These are phyloP conservation scores for Myrmecobius fasciatus DNA, from an alignment of 2,113 vertebrate genomes.

Conservation along the genomic window DNA sequence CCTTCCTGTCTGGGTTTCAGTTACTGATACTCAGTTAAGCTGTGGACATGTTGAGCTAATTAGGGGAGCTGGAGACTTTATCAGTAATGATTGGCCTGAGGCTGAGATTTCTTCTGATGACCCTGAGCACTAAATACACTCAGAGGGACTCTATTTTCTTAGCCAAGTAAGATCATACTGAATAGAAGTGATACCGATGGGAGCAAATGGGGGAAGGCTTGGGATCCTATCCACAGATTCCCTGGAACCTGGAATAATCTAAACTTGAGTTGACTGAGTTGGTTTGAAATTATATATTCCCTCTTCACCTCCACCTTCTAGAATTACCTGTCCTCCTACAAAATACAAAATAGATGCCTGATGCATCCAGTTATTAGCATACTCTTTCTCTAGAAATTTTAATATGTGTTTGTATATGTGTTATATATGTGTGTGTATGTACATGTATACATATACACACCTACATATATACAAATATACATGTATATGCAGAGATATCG, in stretches of 20 bases:
- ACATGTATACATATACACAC: no score
- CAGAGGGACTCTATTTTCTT: not conserved
- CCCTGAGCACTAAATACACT: rapidly evolving
- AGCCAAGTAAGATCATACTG: not conserved
- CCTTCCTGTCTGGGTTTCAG: conserved; percentile 1
- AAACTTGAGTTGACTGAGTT: not conserved
- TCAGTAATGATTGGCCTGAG: not conserved
- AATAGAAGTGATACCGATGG: not conserved
- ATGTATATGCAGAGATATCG: not conserved
- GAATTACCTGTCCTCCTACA: not conserved
- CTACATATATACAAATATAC: no score
- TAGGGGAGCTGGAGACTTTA: not conserved
- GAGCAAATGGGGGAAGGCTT: not conserved
- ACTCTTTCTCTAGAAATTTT: not conserved
- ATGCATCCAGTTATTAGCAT: not conserved
- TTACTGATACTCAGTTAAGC: conserved; percentile 47
- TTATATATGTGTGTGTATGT: not conserved
- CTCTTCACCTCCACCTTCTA: not conserved
- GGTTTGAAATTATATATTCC: not conserved
- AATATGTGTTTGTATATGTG: no score
- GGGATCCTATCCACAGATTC: conserved; percentile 4
- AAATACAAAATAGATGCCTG: not conserved
- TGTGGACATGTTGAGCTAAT: not conserved
- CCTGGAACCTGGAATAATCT: not conserved
- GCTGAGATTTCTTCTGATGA: conserved; percentile 23